Conservation (phyloP, 2,888 invertebrate species). For the Isoperla grammatica region DNA sequence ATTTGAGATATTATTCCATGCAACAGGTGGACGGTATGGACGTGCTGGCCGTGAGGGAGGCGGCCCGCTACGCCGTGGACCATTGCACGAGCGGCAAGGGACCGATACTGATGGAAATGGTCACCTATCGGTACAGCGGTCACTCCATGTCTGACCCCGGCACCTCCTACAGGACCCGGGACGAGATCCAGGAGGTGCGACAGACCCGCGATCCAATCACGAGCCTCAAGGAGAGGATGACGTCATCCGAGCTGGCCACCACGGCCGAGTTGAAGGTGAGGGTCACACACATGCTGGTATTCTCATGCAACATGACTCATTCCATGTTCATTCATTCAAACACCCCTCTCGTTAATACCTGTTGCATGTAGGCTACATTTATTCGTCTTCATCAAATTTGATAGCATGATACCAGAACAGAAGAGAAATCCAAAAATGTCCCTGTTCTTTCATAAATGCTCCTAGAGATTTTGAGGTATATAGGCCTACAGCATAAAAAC, state of each 20-base stretch:
- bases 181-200: slow-evolving; percentile 65
- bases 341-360: too few species aligned
- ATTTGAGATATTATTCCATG: too few species aligned
- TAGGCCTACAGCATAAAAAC: too few species aligned
- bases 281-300: too few species aligned
- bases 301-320: too few species aligned
- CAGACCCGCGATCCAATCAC: slow-evolving; percentile 58
- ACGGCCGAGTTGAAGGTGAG: slow-evolving; percentile 54
- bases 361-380: too few species aligned
- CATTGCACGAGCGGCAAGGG: slow-evolving; percentile 51
- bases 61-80: slow-evolving; percentile 54
- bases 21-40: slow-evolving; percentile 95
- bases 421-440: too few species aligned
- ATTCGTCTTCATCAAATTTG: too few species aligned
- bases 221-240: slow-evolving; percentile 51
- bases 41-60: slow-evolving; percentile 84
- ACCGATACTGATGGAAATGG: slow-evolving; percentile 55
- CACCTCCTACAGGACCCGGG: slow-evolving; percentile 54
- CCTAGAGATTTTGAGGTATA: too few species aligned
- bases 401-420: too few species aligned
- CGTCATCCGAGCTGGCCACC: slow-evolving; percentile 48
- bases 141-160: slow-evolving; percentile 69
- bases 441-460: too few species aligned
- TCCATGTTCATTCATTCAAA: too few species aligned
- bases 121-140: slow-evolving; percentile 56